Percentiles rank a stretch among this genome's conserved stretches.
These are phyloP conservation scores for Potamilus streckersoni DNA, from an alignment of 1,140 invertebrate genomes.

Conservation along the genomic window DNA sequence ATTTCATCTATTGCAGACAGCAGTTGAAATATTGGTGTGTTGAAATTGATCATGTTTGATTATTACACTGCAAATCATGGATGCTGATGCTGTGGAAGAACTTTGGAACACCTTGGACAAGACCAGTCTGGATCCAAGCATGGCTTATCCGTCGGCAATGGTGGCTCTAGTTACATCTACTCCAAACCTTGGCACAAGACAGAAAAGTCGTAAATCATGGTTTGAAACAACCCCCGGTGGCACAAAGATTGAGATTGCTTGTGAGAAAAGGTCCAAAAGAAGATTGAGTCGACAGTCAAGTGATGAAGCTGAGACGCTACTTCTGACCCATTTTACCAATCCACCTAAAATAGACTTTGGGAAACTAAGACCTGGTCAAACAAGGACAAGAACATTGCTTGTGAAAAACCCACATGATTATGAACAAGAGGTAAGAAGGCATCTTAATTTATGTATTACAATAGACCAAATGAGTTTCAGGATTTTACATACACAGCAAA, in stretches of 20 bases:
- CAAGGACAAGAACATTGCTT: slow-evolving; percentile 40
- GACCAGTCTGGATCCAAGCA: slow-evolving; percentile 11
- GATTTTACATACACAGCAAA: no score
- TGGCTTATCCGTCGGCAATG: slow-evolving; percentile 25
- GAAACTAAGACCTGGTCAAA: slow-evolving; percentile 39
- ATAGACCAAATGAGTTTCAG: no score
- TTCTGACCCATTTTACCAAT: slow-evolving; percentile 57
- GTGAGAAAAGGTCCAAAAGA: slow-evolving; percentile 24
- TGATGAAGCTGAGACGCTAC: slow-evolving; percentile 50
- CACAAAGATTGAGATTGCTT: slow-evolving; percentile 38
- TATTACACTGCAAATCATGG: slow-evolving; percentile 2
- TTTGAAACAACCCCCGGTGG: slow-evolving; percentile 46
- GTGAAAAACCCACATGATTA: slow-evolving; percentile 60
- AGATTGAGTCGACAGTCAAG: slow-evolving; percentile 11
- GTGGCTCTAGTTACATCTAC: slow-evolving; percentile 18
- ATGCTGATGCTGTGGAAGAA: neutral
- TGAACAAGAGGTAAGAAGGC: slow-evolving; percentile 45
- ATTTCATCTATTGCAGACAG: no score
- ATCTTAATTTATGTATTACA: no score
- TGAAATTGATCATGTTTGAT: neutral
- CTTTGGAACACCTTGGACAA: neutral
- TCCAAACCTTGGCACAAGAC: slow-evolving; percentile 25
- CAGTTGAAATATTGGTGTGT: no score
- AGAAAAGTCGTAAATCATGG: slow-evolving; percentile 44
- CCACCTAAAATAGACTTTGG: slow-evolving; percentile 56